Percentiles rank a stretch among this genome's conserved stretches.
Conservation (phyloP, 2,113 vertebrate species). For the Rousettus leschenaultii region DNA sequence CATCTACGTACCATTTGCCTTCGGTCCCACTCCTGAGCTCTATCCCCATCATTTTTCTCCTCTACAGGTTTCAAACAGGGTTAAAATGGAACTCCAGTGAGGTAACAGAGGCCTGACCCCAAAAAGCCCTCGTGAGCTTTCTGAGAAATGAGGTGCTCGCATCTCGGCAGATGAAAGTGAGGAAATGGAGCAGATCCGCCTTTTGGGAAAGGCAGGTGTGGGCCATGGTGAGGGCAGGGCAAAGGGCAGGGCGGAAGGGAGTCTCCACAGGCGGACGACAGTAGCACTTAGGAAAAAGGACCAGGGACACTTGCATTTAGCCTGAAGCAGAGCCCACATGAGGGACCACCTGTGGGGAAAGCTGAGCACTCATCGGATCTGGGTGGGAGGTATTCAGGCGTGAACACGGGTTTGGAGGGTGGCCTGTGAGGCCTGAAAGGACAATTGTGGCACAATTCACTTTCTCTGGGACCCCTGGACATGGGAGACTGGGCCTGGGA, state of each 20-base stretch:
- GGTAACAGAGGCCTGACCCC: neutral
- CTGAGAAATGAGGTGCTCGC: slow-evolving; percentile 14
- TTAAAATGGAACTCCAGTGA: neutral
- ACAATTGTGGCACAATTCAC: neutral
- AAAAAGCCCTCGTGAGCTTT: neutral
- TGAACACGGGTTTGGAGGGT: neutral
- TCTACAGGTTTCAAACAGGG: rapidly evolving
- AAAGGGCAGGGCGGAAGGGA: neutral
- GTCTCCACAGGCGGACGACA: rapidly evolving
- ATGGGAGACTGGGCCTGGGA: neutral
- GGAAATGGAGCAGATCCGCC: neutral
- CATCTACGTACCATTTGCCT: rapidly evolving
- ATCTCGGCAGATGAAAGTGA: neutral
- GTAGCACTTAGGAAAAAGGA: neutral
- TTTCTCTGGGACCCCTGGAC: neutral
- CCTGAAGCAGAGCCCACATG: neutral
- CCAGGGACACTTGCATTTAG: neutral
- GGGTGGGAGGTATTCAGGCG: too few species aligned
- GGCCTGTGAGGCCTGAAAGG: neutral
- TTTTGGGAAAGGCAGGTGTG: neutral
- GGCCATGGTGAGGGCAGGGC: neutral
- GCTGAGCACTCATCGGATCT: neutral
- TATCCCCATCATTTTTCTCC: rapidly evolving
- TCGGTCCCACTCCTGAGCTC: neutral
- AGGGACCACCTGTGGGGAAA: neutral